Evolutionary conservation across 2,888 invertebrate species (phyloP).

Genomic region (Globia sparganii): DNA sequence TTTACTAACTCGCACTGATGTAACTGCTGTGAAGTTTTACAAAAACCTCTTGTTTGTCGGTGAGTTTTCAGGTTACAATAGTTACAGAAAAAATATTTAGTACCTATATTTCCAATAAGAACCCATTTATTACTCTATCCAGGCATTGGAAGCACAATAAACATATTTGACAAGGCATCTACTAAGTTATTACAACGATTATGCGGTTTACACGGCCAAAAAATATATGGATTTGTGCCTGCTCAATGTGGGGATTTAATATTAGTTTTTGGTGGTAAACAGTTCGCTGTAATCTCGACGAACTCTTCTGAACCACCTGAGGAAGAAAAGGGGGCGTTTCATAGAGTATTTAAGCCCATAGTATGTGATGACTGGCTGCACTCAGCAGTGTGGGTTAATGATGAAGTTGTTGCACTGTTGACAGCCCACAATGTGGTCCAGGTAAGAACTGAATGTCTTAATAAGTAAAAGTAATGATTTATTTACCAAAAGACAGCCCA

Average conservation of each 20-base stretch:
- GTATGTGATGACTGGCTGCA: conserved; percentile 92
- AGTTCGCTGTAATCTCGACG: conserved; percentile 79
- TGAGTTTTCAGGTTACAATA: conserved; percentile 72
- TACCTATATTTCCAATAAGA: not conserved
- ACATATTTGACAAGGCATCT: conserved; percentile 75
- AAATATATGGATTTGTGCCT: conserved; percentile 90
- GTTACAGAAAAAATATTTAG: not conserved
- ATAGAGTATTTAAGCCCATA: conserved; percentile 70
- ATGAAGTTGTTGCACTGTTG: conserved; percentile 88
- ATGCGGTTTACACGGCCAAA: conserved; percentile 84
- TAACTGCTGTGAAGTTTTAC: conserved; percentile 88
- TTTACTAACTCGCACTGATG: conserved; percentile 81
- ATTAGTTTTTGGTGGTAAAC: conserved; percentile 91
- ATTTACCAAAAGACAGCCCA: not conserved
- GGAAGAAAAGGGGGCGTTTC: conserved; percentile 57
- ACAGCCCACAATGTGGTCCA: conserved; percentile 92
- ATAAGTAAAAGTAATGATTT: not conserved
- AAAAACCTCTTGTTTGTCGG: conserved; percentile 86
- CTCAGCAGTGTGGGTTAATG: conserved; percentile 88
- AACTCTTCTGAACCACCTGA: conserved; percentile 29
- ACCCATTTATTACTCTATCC: conserved; percentile 44
- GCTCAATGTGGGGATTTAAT: conserved; percentile 74
- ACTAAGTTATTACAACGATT: conserved; percentile 70
- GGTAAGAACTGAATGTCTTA: conserved; percentile 66
- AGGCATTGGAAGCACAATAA: conserved; percentile 90